phyloP scores from a whole-genome alignment of 2,888 invertebrate genomes.

The Brachyopa scutellaris region DNA sequence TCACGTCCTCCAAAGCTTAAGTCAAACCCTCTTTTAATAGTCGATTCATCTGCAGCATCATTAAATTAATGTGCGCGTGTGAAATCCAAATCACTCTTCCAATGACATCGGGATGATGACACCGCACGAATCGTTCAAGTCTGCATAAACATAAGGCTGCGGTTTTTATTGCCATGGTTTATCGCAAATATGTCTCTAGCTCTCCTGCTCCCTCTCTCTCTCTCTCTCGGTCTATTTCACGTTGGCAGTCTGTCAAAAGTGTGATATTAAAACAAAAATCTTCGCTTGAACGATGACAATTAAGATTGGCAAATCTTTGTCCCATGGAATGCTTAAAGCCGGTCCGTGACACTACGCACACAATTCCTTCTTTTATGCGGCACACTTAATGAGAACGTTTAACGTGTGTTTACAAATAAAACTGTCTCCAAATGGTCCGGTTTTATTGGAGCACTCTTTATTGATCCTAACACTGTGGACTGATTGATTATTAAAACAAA shows the following conservation, averaged over 20 bases:
- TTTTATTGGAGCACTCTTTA: slow-evolving; percentile 61
- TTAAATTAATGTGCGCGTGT: slow-evolving; percentile 48
- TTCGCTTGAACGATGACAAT: slow-evolving; percentile 35
- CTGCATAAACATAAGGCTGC: slow-evolving; percentile 53
- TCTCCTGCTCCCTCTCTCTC: no score
- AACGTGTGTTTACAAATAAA: slow-evolving; percentile 72
- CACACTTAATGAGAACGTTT: slow-evolving; percentile 61
- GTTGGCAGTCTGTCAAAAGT: slow-evolving; percentile 39
- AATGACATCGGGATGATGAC: slow-evolving; percentile 56
- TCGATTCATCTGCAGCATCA: slow-evolving; percentile 19
- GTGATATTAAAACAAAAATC: slow-evolving; percentile 53
- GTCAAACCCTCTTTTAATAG: slow-evolving; percentile 23
- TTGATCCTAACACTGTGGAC: slow-evolving; percentile 57
- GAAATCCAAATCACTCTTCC: slow-evolving; percentile 35
- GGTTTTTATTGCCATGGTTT: slow-evolving; percentile 36
- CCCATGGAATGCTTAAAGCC: slow-evolving; percentile 47
- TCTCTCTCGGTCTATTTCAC: no score
- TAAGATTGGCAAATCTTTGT: slow-evolving; percentile 65
- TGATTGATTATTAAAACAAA: slow-evolving; percentile 64
- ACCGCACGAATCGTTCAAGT: slow-evolving; percentile 29
- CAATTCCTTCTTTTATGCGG: slow-evolving; percentile 36
- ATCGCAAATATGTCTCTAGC: slow-evolving; percentile 30
- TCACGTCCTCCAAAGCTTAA: background rate
- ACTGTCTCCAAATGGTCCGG: slow-evolving; percentile 56
- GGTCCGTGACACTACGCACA: slow-evolving; percentile 48